phyloP scores from a whole-genome alignment of 2,797 vertebrate species.

The Coendou prehensilis region DNA sequence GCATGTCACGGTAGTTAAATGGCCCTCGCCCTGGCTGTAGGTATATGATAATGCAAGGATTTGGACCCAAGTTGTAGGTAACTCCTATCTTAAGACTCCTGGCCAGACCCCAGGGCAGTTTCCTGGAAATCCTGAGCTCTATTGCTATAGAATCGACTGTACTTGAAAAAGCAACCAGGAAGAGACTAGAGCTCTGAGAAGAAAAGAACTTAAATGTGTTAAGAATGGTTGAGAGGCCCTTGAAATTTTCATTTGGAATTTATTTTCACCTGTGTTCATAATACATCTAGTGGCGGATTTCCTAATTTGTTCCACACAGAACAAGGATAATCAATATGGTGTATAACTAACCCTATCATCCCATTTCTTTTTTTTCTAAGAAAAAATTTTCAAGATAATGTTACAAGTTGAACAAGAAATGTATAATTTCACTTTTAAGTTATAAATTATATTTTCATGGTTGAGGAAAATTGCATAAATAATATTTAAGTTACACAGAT shows the following conservation, averaged over 20 bases:
- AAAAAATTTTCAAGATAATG: conserved; percentile 36
- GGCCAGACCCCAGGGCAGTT: conserved; percentile 34
- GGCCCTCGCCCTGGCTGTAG: conserved; percentile 68
- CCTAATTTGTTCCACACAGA: conserved; percentile 11
- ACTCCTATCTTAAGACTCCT: conserved; percentile 71
- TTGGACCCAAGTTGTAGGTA: conserved; percentile 56
- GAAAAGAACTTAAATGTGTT: not conserved
- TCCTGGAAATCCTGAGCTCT: conserved; percentile 60
- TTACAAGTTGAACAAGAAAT: conserved; percentile 52
- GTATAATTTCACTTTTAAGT: conserved; percentile 46
- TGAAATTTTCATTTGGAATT: conserved; percentile 54
- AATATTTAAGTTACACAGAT: conserved; percentile 47
- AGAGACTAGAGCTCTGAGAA: not conserved
- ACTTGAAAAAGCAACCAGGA: conserved; percentile 23
- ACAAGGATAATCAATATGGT: not conserved
- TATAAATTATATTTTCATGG: conserved; percentile 18
- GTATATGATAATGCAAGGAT: conserved; percentile 77
- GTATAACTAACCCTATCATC: not conserved
- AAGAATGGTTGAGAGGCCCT: not conserved
- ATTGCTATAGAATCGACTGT: not conserved
- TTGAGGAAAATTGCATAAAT: not conserved
- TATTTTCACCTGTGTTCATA: conserved; percentile 15
- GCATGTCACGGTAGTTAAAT: conserved; percentile 45
- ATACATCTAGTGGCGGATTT: not conserved
- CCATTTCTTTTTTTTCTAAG: not conserved